Evolutionary conservation across 2,113 vertebrate genomes (phyloP), one percentile per base, ranked within the genome.

Genomic region (Alligator sinensis): DNA sequence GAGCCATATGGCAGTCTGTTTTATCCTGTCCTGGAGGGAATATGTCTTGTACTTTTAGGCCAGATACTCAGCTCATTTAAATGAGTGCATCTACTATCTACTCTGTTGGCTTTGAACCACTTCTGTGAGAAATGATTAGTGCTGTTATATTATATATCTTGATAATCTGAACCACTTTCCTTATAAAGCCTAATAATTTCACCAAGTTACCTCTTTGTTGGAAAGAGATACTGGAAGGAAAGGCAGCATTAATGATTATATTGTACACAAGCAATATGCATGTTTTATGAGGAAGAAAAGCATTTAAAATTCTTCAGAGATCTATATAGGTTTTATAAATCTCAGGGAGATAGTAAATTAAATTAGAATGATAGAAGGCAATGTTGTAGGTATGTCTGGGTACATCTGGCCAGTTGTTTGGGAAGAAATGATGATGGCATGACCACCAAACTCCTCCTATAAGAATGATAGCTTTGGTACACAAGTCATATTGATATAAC

Each of bases 1-100:
- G 58, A 86, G 70, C 38, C 14, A 3, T 84, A 63, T 88, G 30
- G 77, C 72, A 90, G 58, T 84, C 22, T 88, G 38, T 38, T 94
- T 92, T 87, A 28, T 77, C 21, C 63, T 89, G n/a, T 81, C 11
- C 13, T 90, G 38, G 30, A 4, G 3, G 16, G 14, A 84, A 74
- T 34, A 4, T 63, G 25, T 77, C 38, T 89, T 75, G 11, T 61
- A 34, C 16, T 70, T 93, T 34, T 92, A 81, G 66, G 64, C 10
- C 25, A 82, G 28, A 54, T 84, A 22, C 6, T 13, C 76, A 84
- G 28, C 74, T 84, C 11, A 58, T 38, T 10, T 24, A 57, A 92
- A 55, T 84, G n/a, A 57, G 16, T 66, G 18, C 6, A 79, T 11
- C 92, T 54, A 68, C 77, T 74, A 18, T 74, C 21, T 68, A 22